Conservation (phyloP, 2,113 vertebrate genomes). For the Tupaia chinensis region DNA sequence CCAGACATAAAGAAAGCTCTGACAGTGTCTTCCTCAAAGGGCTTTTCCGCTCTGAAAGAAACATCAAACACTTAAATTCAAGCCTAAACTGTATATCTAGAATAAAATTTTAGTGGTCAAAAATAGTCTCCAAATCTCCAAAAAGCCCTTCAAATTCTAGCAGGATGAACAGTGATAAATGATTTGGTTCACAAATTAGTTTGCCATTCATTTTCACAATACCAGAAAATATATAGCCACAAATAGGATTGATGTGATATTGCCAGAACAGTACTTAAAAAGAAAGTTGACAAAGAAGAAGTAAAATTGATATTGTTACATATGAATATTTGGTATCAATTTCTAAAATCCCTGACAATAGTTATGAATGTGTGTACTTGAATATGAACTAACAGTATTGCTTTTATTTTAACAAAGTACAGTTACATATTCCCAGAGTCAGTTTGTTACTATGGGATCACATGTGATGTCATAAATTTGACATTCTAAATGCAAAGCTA, state of each 20-base stretch:
- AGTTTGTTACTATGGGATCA: conserved; percentile 50
- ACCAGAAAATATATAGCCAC: not conserved
- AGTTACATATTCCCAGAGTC: not conserved
- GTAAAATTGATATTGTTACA: not conserved
- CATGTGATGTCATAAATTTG: conserved; percentile 65
- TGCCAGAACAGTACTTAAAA: not conserved
- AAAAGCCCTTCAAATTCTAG: not conserved
- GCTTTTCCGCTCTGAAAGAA: conserved; percentile 4
- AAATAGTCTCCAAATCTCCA: not conserved
- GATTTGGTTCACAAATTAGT: not conserved
- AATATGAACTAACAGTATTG: not conserved
- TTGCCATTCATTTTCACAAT: not conserved
- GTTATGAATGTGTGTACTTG: not conserved
- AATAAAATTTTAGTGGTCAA: not conserved
- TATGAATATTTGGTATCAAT: not conserved
- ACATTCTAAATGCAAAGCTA: conserved; percentile 55
- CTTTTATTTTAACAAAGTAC: not conserved
- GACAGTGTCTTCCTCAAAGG: not conserved
- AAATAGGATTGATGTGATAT: not conserved
- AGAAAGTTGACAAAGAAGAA: not conserved
- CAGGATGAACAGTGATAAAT: not conserved
- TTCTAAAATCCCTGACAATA: not conserved
- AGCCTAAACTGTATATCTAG: not conserved
- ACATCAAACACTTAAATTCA: not conserved
- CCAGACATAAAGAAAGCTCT: not conserved